A percentile compares a stretch with the other conserved stretches of the same genome.
phyloP scores from a whole-genome alignment of 2,888 invertebrate species.

The Drosophila engyochracea region DNA sequence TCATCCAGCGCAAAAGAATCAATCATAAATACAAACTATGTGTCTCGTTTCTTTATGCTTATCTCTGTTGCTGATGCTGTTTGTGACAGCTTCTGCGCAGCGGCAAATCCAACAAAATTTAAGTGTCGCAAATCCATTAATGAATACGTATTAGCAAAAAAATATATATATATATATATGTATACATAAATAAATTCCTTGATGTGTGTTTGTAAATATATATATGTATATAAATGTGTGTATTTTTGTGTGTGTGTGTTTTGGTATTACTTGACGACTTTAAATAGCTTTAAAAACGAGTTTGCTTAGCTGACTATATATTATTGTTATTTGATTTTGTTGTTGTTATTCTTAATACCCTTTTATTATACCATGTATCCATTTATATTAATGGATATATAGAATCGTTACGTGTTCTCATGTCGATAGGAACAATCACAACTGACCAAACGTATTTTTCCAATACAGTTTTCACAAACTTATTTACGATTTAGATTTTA shows the following conservation, averaged over 20 bases:
- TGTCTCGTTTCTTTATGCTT: neutral
- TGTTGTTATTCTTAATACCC: constrained; percentile 12
- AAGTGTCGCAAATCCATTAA: constrained; percentile 60
- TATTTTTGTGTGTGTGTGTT: constrained; percentile 17
- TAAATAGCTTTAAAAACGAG: constrained; percentile 45
- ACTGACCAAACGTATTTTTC: neutral
- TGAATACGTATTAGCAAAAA: constrained; percentile 63
- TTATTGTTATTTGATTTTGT: constrained; percentile 19
- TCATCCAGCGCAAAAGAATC: constrained; percentile 39
- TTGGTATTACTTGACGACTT: constrained; percentile 45
- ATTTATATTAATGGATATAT: neutral
- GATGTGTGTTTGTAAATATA: constrained; percentile 16
- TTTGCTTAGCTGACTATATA: constrained; percentile 26
- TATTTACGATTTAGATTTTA: neutral
- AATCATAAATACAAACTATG: constrained; percentile 48
- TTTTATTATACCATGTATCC: neutral
- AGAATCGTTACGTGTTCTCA: neutral
- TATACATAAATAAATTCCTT: constrained; percentile 6
- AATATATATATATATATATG: neutral
- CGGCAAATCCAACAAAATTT: constrained; percentile 22
- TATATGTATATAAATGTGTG: neutral
- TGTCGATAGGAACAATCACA: neutral
- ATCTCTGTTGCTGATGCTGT: constrained; percentile 10
- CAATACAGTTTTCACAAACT: neutral
- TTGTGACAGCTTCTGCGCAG: constrained; percentile 39